These are phyloP conservation scores for Cabera pusaria DNA, from an alignment of 2,888 invertebrate species.

Conservation along the genomic window DNA sequence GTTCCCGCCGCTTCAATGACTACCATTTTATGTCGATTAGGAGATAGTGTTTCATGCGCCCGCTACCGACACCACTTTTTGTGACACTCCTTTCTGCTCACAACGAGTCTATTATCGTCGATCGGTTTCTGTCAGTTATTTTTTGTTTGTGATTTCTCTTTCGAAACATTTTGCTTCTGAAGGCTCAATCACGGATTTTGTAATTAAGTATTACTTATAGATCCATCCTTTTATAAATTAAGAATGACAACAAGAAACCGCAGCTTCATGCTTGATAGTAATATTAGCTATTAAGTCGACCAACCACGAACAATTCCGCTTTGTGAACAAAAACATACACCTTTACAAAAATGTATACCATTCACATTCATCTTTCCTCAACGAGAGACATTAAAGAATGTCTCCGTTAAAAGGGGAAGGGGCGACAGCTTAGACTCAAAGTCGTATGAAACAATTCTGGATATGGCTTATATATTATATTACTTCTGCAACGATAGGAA, in stretches of 20 bases:
- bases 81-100: slow-evolving; percentile 72
- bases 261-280: slow-evolving; percentile 59
- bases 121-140: slow-evolving; percentile 58
- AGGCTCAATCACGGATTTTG: slow-evolving; percentile 11
- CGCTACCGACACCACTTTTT: slow-evolving; percentile 80
- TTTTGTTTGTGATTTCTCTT: too few relatives aligned
- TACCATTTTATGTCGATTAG: slow-evolving; percentile 81
- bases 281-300: slow-evolving; percentile 69
- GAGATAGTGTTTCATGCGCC: slow-evolving; percentile 80
- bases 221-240: slow-evolving; percentile 43
- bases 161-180: too few relatives aligned
- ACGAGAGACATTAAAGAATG: slow-evolving; percentile 79
- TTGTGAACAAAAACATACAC: slow-evolving; percentile 76
- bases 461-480: slow-evolving; percentile 37
- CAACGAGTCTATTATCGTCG: slow-evolving; percentile 75
- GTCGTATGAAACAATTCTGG: slow-evolving; percentile 53
- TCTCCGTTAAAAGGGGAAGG: slow-evolving; percentile 77
- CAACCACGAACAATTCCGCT: slow-evolving; percentile 74
- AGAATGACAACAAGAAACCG: slow-evolving; percentile 66
- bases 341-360: slow-evolving; percentile 77
- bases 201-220: slow-evolving; percentile 8
- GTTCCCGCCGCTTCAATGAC: slow-evolving; percentile 78
- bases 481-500: slow-evolving; percentile 29
- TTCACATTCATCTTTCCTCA: slow-evolving; percentile 81
- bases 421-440: slow-evolving; percentile 61